Evolutionary conservation across 2,797 vertebrate genomes (phyloP).

Genomic region (Tangara arthus): DNA sequence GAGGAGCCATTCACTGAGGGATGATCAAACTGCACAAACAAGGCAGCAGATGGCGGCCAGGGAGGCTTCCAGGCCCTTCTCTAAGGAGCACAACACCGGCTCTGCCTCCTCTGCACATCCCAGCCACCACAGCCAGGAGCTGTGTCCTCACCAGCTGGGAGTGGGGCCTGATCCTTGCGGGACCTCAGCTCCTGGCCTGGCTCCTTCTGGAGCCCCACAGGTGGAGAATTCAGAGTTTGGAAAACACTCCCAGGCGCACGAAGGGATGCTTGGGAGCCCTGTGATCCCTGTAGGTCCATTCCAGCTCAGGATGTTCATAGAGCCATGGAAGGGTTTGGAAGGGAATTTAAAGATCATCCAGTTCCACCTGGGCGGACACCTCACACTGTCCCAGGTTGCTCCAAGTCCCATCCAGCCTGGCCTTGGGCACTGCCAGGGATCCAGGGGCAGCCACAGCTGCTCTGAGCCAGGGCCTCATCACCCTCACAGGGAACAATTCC

Average conservation of each 20-base stretch:
- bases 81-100: background rate
- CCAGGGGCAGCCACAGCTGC: background rate
- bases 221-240: background rate
- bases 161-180: background rate
- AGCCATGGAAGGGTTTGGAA: background rate
- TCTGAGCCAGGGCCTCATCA: background rate
- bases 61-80: constrained; percentile 4
- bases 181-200: background rate
- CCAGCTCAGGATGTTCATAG: background rate
- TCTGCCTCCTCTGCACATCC: background rate
- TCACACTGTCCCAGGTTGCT: background rate
- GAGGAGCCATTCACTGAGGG: background rate
- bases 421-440: background rate
- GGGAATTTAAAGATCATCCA: rapidly evolving
- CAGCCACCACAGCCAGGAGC: background rate
- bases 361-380: rapidly evolving
- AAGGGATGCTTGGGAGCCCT: background rate
- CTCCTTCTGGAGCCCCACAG: background rate
- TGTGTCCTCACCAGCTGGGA: background rate
- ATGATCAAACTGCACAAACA: constrained; percentile 18
- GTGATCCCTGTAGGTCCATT: background rate
- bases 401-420: too few relatives aligned
- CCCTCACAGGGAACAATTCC: rapidly evolving
- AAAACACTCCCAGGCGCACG: rapidly evolving
- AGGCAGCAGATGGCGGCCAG: background rate